Base-by-base conservation (phyloP, 2,888 invertebrate species). In the Ligdia adustata region DNA sequence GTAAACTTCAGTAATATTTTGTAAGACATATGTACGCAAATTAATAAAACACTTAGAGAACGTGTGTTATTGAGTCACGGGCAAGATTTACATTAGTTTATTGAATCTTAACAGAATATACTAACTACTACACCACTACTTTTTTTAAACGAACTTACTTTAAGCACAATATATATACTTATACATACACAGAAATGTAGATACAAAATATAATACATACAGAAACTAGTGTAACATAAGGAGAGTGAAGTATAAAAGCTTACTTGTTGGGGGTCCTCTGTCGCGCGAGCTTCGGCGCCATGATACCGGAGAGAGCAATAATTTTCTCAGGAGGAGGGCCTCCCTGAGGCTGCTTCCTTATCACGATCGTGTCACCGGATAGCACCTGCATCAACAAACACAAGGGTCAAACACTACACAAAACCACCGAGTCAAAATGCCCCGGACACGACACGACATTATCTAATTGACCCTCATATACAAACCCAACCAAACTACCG, bases 311-410 rank as follows among this genome's bases (percentile, higher is more conserved):
- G 61, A 99, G 93, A 56, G 95, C 95, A 39, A 99, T 93, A 60
- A 96, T 95, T 85, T 96, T 95, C 87, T 99, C 99, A 52, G 96
- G 96, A 37, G 96, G 95, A 27, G 99, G 98, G 22, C 97, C 97
- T 9, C 97, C 97, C 73, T 93, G 93, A 0, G 95, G 95, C 57
- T 94, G 92, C 54, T 94, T 97, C 72, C 98, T 93, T 65, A 99
- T 96, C 34, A 98, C 94, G 49, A 99, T 93, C 46, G 98, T 96
- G 89, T 99, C 99, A 46, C 99, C 99, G 51, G 99, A 99, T 54
- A 97, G 92, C 55, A 99, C 95, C 99, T 99, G 66, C 27, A 34
- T 47, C 9, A 62, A 32, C 29, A 18, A 29, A 11, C 22, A 9
- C 22, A 32, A 2, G 13, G 26, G 1, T 20, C 14, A 20, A 43